A percentile compares a stretch with the other conserved stretches of the same genome.
These are phyloP conservation scores for Dermochelys coriacea DNA, from an alignment of 2,797 vertebrate species.

Conservation along the genomic window DNA sequence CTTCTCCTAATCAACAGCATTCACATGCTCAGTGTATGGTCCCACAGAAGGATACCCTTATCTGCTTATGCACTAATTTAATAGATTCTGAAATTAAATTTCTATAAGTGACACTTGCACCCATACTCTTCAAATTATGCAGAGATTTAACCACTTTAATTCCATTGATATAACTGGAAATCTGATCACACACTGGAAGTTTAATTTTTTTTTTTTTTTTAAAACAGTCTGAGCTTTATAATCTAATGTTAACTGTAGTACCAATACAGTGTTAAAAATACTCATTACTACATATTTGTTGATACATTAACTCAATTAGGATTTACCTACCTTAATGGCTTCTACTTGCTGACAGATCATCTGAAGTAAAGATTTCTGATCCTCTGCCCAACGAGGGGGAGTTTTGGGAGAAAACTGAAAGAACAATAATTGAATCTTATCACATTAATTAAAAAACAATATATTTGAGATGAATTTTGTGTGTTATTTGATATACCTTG, in stretches of 20 bases:
- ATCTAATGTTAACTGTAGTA: not conserved
- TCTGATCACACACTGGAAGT: not conserved
- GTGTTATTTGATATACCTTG: slow-evolving; percentile 81
- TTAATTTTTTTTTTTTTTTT: too few relatives aligned
- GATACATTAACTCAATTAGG: not conserved
- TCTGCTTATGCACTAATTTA: not conserved
- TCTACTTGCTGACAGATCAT: slow-evolving; percentile 97
- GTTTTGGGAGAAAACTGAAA: slow-evolving; percentile 93
- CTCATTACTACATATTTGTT: not conserved
- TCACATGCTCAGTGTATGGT: not conserved
- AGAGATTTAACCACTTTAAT: not conserved
- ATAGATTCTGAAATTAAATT: not conserved
- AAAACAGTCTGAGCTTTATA: not conserved
- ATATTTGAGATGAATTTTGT: not conserved
- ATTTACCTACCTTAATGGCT: slow-evolving; percentile 90
- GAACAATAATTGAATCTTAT: not conserved
- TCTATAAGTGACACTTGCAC: not conserved
- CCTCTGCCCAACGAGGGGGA: slow-evolving; percentile 97
- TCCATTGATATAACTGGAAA: not conserved
- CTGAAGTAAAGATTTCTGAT: slow-evolving; percentile 94
- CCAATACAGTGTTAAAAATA: not conserved
- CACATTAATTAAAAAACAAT: not conserved
- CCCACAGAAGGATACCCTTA: not conserved
- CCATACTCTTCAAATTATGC: not conserved
- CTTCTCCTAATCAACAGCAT: not conserved